A percentile compares a stretch with the other conserved stretches of the same genome.
phyloP scores from a whole-genome alignment of 2,797 vertebrate genomes.

The Scomberomorus guttatus region DNA sequence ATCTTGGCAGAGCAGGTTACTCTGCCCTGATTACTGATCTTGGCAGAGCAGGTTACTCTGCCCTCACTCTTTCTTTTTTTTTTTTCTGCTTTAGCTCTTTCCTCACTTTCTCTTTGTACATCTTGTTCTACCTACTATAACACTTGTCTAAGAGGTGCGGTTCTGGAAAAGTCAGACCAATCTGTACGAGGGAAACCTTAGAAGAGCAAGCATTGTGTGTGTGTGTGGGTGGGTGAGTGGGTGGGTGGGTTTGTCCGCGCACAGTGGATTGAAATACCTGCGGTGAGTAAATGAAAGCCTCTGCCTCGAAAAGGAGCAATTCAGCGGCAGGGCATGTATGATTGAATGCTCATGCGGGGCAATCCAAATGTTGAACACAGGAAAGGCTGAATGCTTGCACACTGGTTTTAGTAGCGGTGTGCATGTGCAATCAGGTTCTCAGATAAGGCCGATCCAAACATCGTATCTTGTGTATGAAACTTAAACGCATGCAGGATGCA shows the following conservation, averaged over 20 bases:
- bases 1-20: background rate
- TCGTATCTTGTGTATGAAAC: slow-evolving; percentile 2
- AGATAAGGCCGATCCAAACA: slow-evolving; percentile 12
- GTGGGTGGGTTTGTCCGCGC: slow-evolving; percentile 28
- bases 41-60: background rate
- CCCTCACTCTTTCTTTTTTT: too few species aligned
- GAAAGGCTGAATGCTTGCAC: slow-evolving; percentile 23
- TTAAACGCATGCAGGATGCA: slow-evolving; percentile 3
- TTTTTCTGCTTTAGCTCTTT: background rate
- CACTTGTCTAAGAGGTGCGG: slow-evolving; percentile 32
- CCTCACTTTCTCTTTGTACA: slow-evolving; percentile 32
- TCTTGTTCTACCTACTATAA: slow-evolving; percentile 36
- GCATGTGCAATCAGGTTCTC: slow-evolving; percentile 8
- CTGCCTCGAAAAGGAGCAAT: slow-evolving; percentile 25
- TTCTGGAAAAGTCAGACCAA: slow-evolving; percentile 17
- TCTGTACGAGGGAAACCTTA: slow-evolving; percentile 17
- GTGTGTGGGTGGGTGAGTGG: background rate
- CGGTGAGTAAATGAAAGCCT: slow-evolving; percentile 46
- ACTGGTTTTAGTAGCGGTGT: slow-evolving; percentile 20
- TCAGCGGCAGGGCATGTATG: slow-evolving; percentile 40
- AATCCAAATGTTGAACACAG: slow-evolving; percentile 23
- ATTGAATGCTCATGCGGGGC: slow-evolving; percentile 29
- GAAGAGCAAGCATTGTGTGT: slow-evolving; percentile 31
- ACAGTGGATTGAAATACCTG: slow-evolving; percentile 57
- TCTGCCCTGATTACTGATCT: background rate